Percentiles rank a stretch among this genome's conserved stretches.
These are phyloP conservation scores for Siniperca undulata DNA, from an alignment of 2,797 vertebrate species.

Conservation along the genomic window DNA sequence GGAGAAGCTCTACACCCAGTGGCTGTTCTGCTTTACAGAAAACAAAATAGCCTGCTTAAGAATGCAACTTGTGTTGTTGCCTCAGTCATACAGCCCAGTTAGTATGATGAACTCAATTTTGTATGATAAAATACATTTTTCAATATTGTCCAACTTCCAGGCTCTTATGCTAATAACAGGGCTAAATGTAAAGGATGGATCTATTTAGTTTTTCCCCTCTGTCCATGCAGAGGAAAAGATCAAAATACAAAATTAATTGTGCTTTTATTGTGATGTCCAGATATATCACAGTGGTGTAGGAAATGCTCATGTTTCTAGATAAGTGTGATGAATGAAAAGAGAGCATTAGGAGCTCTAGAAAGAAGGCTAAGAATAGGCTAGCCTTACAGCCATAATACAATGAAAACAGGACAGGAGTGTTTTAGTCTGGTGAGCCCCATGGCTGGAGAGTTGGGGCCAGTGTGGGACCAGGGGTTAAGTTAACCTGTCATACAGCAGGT, in stretches of 20 bases:
- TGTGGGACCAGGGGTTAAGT: background rate
- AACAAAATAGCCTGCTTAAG: background rate
- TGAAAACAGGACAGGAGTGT: background rate
- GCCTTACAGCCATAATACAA: background rate
- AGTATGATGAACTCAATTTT: slow-evolving; percentile 23
- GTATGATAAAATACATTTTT: slow-evolving; percentile 44
- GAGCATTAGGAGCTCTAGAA: background rate
- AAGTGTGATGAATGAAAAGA: slow-evolving; percentile 29
- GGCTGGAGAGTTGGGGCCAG: background rate
- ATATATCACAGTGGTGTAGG: slow-evolving; percentile 17
- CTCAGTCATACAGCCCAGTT: slow-evolving; percentile 18
- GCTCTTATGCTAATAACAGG: slow-evolving; percentile 50
- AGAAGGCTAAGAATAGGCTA: background rate
- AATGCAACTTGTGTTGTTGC: slow-evolving; percentile 24
- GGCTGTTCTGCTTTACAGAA: slow-evolving; percentile 12
- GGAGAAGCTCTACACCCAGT: slow-evolving; percentile 20
- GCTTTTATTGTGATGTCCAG: slow-evolving; percentile 44
- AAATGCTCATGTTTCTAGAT: slow-evolving; percentile 12
- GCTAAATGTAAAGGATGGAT: slow-evolving; percentile 50
- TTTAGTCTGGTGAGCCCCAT: background rate
- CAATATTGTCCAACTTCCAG: slow-evolving; percentile 42
- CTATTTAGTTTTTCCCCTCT: background rate
- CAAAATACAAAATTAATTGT: slow-evolving; percentile 38
- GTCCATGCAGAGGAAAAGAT: slow-evolving; percentile 56
- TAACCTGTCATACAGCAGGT: background rate